Conservation (phyloP, 2,113 vertebrate species). For the Tupaia tana region DNA sequence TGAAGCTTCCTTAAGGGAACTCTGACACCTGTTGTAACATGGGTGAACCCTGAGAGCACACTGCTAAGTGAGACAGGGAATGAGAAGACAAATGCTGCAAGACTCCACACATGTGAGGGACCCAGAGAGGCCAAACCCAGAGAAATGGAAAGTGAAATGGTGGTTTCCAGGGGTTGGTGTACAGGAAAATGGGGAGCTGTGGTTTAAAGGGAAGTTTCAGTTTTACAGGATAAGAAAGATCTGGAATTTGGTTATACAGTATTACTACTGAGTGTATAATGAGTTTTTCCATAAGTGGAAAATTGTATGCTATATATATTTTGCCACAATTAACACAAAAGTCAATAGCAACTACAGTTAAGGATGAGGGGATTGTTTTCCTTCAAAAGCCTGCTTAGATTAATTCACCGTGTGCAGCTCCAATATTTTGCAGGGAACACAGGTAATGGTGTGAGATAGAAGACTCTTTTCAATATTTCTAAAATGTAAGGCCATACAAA, state of each 20-base stretch:
- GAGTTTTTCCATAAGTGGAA: not conserved
- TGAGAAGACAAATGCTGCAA: no score
- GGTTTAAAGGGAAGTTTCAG: no score
- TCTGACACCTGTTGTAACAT: not conserved
- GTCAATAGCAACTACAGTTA: not conserved
- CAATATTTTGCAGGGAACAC: rapidly evolving
- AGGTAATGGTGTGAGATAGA: no score
- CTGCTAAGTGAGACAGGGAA: not conserved
- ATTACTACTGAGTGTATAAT: not conserved
- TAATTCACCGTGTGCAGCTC: no score
- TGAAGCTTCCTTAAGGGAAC: not conserved
- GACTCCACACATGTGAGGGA: no score
- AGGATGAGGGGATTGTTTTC: not conserved
- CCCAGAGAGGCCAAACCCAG: no score
- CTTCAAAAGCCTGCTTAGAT: not conserved
- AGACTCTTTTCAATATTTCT: not conserved
- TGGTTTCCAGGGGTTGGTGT: no score
- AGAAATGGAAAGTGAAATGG: no score
- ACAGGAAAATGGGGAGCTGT: no score
- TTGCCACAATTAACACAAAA: not conserved
- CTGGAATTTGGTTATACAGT: no score
- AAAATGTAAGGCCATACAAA: rapidly evolving
- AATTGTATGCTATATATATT: not conserved
- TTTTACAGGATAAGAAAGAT: no score
- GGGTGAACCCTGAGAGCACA: not conserved